Evolutionary conservation across 1,140 invertebrate genomes (phyloP).

Genomic region (Panagrolaimus sp.): DNA sequence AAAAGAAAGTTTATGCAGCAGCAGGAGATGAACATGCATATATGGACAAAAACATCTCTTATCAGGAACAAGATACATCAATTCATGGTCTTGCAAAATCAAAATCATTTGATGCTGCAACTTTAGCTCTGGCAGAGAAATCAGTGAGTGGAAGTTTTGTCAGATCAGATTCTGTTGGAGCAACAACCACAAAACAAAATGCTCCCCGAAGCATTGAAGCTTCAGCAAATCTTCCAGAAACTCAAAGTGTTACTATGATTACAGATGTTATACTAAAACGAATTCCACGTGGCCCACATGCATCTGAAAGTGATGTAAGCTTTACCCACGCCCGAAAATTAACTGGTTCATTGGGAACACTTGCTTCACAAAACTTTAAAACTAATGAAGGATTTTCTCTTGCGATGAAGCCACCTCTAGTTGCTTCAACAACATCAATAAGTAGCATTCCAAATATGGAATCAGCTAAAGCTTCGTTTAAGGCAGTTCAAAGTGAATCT

Average conservation of each 20-base stretch:
- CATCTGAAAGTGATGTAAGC: not conserved
- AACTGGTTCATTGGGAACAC: not conserved
- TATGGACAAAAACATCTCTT: too few relatives aligned
- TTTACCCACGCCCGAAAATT: not conserved
- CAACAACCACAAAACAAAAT: not conserved
- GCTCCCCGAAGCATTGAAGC: not conserved
- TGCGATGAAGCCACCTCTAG: not conserved
- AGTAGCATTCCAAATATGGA: not conserved
- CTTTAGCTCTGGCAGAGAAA: not conserved
- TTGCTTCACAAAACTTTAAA: not conserved
- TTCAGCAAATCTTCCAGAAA: not conserved
- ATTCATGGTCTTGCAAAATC: too few relatives aligned
- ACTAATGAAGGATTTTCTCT: not conserved
- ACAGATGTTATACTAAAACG: constrained; percentile 9
- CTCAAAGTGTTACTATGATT: not conserved
- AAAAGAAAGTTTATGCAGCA: too few relatives aligned
- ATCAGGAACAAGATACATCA: too few relatives aligned
- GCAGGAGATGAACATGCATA: too few relatives aligned
- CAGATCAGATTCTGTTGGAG: not conserved
- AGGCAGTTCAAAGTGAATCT: not conserved
- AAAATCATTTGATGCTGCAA: too few relatives aligned
- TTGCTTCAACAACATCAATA: not conserved
- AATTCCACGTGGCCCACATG: not conserved
- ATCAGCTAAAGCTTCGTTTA: not conserved
- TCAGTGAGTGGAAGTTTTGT: not conserved